Base-by-base conservation (phyloP, 2,797 vertebrate species). In the Malacoraja senta region DNA sequence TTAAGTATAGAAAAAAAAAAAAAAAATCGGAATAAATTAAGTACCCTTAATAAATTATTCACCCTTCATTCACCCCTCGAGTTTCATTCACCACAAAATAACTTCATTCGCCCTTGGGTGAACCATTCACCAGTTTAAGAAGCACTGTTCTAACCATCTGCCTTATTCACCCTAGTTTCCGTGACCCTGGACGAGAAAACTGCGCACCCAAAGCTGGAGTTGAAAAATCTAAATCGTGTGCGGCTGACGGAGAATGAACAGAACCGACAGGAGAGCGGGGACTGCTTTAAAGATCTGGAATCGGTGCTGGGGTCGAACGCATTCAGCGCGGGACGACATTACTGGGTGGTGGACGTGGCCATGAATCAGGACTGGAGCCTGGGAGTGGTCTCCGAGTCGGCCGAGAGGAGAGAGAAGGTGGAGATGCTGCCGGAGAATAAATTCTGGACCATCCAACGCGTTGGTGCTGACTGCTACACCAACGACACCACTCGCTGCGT, bases 341-440 rank as follows among this genome's bases (percentile, higher is more conserved):
- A 88, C 61, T 88, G 84, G 84, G 63, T 21, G 17, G 84, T 88
- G 84, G 84, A 88, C 15, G 84, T 88, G n/a, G 32, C 15, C 17
- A 32, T n/a, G 63, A 68, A 68, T 68, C 61, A 3, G 0, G 21
- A 88, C 4, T 88, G 84, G 84, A 35, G 19, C 68, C 61, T 88
- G 84, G 84, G 84, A 35, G 12, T 35, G 0, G 63, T 21, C 32
- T 6, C 8, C 17, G 63, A 88, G 15, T 68, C 63, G 8, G 84
- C 10, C 17, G 17, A 35, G 8, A 68, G 17, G 84, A 68, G 35
- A n/a, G 84, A 32, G 35, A 17, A 10, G 17, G 35, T 68, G 1
- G 61, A 88, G 17, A 15, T 88, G n/a, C 21, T 21, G 35, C 84
- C 84, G 32, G 61, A 88, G 84, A 65, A 88, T 35, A n/a, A n/a